Base-by-base conservation (phyloP, 2,888 invertebrate genomes). In the Hymenopus coronatus region DNA sequence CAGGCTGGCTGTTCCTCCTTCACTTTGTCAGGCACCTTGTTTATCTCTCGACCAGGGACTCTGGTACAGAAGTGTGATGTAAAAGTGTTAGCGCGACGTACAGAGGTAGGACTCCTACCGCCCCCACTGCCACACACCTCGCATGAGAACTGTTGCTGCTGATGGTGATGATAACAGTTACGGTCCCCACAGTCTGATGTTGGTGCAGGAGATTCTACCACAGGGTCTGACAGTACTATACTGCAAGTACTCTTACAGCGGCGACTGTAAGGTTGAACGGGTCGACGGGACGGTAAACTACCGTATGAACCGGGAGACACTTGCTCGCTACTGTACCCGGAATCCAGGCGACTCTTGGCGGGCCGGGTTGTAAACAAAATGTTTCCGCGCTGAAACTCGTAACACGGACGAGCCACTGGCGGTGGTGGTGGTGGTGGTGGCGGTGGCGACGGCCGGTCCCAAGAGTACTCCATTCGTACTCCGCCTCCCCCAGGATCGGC, bases 171-270 rank as follows among this genome's bases (percentile, higher is more conserved):
- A 90, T 94, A 93, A 90, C 94, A 94, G 93, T 93, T 94, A 1
- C 93, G 93, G 91, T 94, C 94, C 27, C 93, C 93, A 90, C 93
- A 93, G 30, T 85, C n/a, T 82, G 82, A 30, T 82, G 33, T 81
- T 33, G n/a, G 82, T 27, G 28, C 33, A 33, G 82, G 87, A 25
- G 9, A 40, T 8, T 33, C 12, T 15, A 12, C 25, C 25, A 82
- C 87, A 14, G 33, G 12, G 15, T 40, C 87, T 25, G 87, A 87
- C 81, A 96, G 93, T 25, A 95, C 94, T 89, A 96, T 96, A 91
- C 95, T 96, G 92, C 96, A 96, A 0, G 96, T 96, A 92, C 96
- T 96, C 90, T 94, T 94, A 91, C 96, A 96, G 89, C 94, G 93
- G 8, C 94, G 92, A 90, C 94, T 93, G 90, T 93, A 94, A 2